Conservation (phyloP, 2,797 vertebrate species). For the Schizopygopsis pylzovi region DNA sequence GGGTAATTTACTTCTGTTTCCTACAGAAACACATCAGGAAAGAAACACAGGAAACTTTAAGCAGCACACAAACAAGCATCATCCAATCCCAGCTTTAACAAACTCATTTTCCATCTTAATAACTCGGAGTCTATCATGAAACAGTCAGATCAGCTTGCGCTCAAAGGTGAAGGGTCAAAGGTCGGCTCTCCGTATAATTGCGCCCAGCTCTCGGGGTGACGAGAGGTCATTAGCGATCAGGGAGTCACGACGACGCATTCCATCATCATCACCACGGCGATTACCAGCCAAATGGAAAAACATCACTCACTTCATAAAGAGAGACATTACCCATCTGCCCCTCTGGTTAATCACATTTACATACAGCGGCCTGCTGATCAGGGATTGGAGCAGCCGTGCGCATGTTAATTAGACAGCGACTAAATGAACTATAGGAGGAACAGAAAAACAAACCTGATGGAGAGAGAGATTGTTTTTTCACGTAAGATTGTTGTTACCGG, state of each 20-base stretch:
- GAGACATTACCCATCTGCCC: slow-evolving; percentile 73
- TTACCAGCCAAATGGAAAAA: slow-evolving; percentile 73
- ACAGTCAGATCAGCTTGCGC: not conserved
- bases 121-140: not conserved
- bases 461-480: not conserved
- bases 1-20: not conserved
- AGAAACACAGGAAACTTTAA: not conserved
- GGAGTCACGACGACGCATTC: slow-evolving; percentile 64
- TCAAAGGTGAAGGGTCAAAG: slow-evolving; percentile 55
- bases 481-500: not conserved
- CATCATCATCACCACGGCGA: slow-evolving; percentile 72
- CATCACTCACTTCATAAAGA: slow-evolving; percentile 75
- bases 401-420: slow-evolving; percentile 42
- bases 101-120: slow-evolving; percentile 12
- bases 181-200: slow-evolving; percentile 39
- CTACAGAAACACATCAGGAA: not conserved
- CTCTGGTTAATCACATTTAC: slow-evolving; percentile 62
- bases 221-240: slow-evolving; percentile 54
- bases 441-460: not conserved
- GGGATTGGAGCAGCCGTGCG: slow-evolving; percentile 34
- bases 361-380: slow-evolving; percentile 44
- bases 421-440: slow-evolving; percentile 65
- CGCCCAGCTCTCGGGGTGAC: slow-evolving; percentile 30
- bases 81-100: too few relatives aligned
- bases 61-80: not conserved